A percentile compares a stretch with the other conserved stretches of the same genome.
phyloP scores from a whole-genome alignment of 2,113 vertebrate genomes.

The Oreochromis niloticus region DNA sequence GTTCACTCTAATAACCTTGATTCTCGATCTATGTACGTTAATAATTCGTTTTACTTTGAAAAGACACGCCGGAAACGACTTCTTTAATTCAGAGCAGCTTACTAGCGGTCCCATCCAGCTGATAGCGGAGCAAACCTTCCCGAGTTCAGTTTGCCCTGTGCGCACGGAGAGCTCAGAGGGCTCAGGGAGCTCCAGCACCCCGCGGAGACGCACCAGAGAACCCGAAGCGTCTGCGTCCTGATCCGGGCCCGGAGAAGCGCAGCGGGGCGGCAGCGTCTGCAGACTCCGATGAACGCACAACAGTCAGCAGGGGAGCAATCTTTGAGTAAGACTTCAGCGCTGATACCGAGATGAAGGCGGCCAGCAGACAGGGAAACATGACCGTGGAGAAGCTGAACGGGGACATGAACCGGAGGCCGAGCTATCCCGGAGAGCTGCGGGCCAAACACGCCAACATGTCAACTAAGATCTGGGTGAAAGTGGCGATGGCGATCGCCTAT shows the following conservation, averaged over 20 bases:
- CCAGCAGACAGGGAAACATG: constrained; percentile 13
- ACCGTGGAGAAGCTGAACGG: constrained; percentile 63
- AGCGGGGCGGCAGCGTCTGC: background rate
- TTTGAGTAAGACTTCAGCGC: background rate
- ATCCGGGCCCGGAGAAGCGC: background rate
- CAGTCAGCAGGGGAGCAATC: background rate
- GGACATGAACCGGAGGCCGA: constrained; percentile 70
- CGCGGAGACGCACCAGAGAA: background rate
- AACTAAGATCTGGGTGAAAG: constrained; percentile 81
- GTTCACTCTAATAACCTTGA: background rate
- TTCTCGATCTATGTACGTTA: background rate
- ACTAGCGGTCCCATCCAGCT: constrained; percentile 43
- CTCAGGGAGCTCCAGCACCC: background rate
- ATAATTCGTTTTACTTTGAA: constrained; percentile 24
- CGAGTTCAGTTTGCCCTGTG: constrained; percentile 47
- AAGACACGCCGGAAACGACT: background rate
- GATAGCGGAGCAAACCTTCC: background rate
- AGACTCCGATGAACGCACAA: constrained; percentile 33
- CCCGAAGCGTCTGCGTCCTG: background rate
- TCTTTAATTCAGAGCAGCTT: accelerated
- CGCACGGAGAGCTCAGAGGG: constrained; percentile 11
- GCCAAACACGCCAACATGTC: constrained; percentile 68
- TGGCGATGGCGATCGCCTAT: constrained; percentile 80
- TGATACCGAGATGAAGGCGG: constrained; percentile 56
- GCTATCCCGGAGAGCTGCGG: constrained; percentile 76